Conservation (phyloP, 2,797 vertebrate species). For the Oreochromis grahami region DNA sequence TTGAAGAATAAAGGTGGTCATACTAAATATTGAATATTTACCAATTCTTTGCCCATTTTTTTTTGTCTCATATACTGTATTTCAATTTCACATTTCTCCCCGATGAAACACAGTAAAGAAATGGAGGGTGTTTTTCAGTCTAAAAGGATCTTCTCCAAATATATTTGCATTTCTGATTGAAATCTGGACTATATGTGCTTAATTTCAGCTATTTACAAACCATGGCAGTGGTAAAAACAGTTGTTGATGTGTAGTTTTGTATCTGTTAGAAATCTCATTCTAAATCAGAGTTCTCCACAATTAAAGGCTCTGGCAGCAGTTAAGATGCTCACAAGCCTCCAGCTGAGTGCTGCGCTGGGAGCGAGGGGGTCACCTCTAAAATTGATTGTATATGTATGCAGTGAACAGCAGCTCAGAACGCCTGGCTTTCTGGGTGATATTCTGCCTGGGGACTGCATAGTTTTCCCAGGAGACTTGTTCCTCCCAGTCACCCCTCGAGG, state of each 20-base stretch:
- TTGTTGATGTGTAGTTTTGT: accelerated
- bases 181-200: neutral
- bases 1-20: neutral
- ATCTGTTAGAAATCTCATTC: neutral
- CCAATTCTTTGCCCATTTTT: neutral
- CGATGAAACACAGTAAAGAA: neutral
- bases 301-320: neutral
- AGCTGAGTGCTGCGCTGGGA: neutral
- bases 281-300: accelerated
- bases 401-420: neutral
- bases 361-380: neutral
- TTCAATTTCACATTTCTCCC: neutral
- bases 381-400: neutral
- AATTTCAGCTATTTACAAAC: neutral
- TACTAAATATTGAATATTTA: neutral
- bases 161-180: neutral
- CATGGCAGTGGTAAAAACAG: neutral
- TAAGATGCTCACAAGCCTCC: neutral
- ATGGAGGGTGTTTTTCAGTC: neutral
- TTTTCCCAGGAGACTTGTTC: neutral
- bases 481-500: neutral
- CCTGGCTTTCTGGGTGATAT: neutral
- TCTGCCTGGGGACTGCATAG: neutral
- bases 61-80: neutral
- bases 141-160: neutral